Evolutionary conservation across 2,888 invertebrate genomes (phyloP).

Genomic region (Nymphalis c-album): DNA sequence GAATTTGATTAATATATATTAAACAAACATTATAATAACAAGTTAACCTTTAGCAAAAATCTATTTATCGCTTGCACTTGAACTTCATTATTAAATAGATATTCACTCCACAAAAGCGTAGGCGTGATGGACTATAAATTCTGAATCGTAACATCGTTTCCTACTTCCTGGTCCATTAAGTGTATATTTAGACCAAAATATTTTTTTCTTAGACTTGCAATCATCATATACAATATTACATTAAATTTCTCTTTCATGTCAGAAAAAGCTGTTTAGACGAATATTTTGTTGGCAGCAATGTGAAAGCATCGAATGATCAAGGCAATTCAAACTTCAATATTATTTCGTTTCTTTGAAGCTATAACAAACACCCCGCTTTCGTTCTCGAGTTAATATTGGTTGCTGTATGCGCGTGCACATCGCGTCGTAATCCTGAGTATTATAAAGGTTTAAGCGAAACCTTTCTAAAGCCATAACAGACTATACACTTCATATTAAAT

Average conservation of each 20-base stretch:
- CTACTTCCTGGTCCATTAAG: conserved; percentile 41
- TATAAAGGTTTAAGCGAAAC: conserved; percentile 1
- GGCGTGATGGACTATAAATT: conserved; percentile 48
- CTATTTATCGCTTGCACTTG: conserved; percentile 31
- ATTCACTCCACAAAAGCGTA: conserved; percentile 48
- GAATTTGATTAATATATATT: too few relatives aligned
- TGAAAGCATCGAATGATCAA: conserved; percentile 5
- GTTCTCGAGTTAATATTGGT: conserved; percentile 54
- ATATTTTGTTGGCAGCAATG: too few relatives aligned
- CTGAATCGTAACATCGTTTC: conserved; percentile 41
- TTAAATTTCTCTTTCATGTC: too few relatives aligned
- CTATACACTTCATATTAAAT: background rate
- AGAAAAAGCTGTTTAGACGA: too few relatives aligned
- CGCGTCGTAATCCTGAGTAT: conserved; percentile 52
- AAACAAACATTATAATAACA: background rate
- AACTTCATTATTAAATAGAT: conserved; percentile 29
- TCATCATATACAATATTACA: too few relatives aligned
- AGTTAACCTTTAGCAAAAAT: background rate
- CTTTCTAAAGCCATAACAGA: background rate
- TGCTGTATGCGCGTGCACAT: conserved; percentile 60
- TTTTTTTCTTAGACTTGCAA: conserved; percentile 24
- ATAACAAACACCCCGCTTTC: conserved; percentile 47
- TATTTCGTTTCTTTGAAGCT: conserved; percentile 54
- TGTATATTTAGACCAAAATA: conserved; percentile 41
- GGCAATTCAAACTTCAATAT: conserved; percentile 27